Base-by-base conservation (phyloP, 2,888 invertebrate genomes). In the Stenodema calcarata region DNA sequence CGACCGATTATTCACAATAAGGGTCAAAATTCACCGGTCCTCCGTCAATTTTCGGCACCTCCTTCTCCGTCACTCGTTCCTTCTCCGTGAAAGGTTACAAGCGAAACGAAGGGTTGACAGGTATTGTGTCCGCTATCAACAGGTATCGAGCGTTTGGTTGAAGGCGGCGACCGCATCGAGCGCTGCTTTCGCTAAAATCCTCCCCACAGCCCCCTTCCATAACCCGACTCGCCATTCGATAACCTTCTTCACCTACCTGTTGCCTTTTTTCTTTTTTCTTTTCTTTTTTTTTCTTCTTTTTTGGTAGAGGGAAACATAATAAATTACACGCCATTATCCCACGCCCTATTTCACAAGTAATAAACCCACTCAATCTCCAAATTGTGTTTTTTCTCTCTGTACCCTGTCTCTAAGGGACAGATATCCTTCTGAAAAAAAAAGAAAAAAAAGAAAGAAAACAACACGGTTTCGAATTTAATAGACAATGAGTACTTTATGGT, bases 141-240 rank as follows among this genome's bases (percentile, higher is more conserved):
- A 73, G 73, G 73, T 73, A 73, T 73, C 73, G 73, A 73, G 73
- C 73, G 73, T 73, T 30, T 11, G 7, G 73, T 30, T 73, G 28
- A 16, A 18, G 16, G n/a, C 35, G 30, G 62, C 73, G 2, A 30
- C 73, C 73, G 73, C 35, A 9, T 1, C 16, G 30, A 41, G 30
- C 73, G 73, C 73, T 73, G 4, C 35, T 1, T 14, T 9, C 62
- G 62, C 62, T 62, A 35, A 73, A 41, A 41, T 14, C 73, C 73
- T 35, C 35, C 73, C 35, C n/a, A 18, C 11, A 12, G 28, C 28
- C 73, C 35, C 30, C n/a, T 3, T 35, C 73, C 30, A 73, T 73
- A 28, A 73, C 73, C 73, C 11, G 16, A n/a, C 54, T 18, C 54
- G 18, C 54, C 35, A 35, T 35, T 18, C 54, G 54, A 54, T 47